These are phyloP conservation scores for Drosophila subpulchrella DNA, from an alignment of 1,140 invertebrate species.

Conservation along the genomic window DNA sequence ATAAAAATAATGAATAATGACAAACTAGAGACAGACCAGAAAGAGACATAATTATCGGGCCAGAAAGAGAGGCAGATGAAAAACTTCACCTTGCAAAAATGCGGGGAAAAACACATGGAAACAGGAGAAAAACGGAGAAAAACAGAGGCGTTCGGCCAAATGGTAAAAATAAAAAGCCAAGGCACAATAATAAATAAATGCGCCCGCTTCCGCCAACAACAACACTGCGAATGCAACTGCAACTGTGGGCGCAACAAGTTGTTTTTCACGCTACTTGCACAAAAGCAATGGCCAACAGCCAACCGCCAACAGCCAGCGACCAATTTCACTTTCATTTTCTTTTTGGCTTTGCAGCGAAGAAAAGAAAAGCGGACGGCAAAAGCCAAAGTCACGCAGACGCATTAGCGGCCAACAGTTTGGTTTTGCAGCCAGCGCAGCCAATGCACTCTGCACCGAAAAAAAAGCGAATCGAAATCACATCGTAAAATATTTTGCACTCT, in stretches of 20 bases:
- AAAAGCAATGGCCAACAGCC: constrained; percentile 65
- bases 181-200: constrained; percentile 69
- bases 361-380: constrained; percentile 66
- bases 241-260: constrained; percentile 51
- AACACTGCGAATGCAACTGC: constrained; percentile 23
- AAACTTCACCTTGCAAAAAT: constrained; percentile 73
- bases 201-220: constrained; percentile 72
- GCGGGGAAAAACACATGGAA: constrained; percentile 33
- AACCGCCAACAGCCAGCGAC: constrained; percentile 23
- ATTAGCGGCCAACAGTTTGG: constrained; percentile 58
- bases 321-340: constrained; percentile 82
- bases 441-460: constrained; percentile 60
- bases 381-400: constrained; percentile 74
- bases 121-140: background rate
- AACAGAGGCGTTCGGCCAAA: constrained; percentile 43
- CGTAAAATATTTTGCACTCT: too few species aligned
- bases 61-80: constrained; percentile 27
- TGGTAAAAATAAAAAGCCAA: constrained; percentile 29
- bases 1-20: constrained; percentile 61
- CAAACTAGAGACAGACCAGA: constrained; percentile 47
- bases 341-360: constrained; percentile 56
- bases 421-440: constrained; percentile 37
- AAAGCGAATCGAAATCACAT: background rate
- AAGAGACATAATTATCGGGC: constrained; percentile 21
- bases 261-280: constrained; percentile 75